Evolutionary conservation across 1,140 invertebrate genomes (phyloP), one percentile per base, ranked within the genome.

Genomic region (Drosophila parvula): DNA sequence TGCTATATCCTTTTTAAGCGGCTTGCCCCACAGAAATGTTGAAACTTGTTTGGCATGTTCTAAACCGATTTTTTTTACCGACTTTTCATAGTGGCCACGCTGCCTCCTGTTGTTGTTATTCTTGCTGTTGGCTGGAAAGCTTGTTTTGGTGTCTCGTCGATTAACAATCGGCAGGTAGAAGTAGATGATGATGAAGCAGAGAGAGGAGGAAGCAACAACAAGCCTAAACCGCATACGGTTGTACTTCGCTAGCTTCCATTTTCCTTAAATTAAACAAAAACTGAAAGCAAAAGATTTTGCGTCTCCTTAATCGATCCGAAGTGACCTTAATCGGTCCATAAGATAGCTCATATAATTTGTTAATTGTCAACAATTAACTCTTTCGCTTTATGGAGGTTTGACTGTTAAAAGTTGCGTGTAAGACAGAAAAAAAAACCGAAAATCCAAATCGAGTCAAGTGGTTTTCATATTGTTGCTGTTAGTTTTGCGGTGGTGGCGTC

Each of bases 21-120:
- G 71, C 62, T 67, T 61, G 68, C 73, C 57, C 51, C 65, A 63
- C 55, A 76, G 75, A 79, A 74, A 84, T 74, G 78, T 64, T 70
- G 61, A 89, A 86, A 88, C 83, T 88, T 84, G 83, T 88, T 88
- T 88, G 84, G 77, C 80, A 67, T 88, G 83, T 88, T 88, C 83
- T 88, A 89, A 89, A 81, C 63, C 59, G 78, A 70, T 70, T 50
- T 34, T 78, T 84, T 53, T 81, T 78, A 81, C 63, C 64, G 67
- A 71, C 53, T 71, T 73, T 73, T 73, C 65, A 61, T 74, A 78
- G 74, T 81, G 82, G 48, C 65, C 45, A 50, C 45, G 38, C 59
- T 51, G 62, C 50, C 32, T 51, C 27, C 8, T 60, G 11, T 67
- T 75, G 38, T 55, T 59, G 57, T 55, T 51, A 11, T 61, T 75